These are phyloP conservation scores for Chaitophorus viminalis DNA, from an alignment of 2,888 invertebrate genomes.

Conservation along the genomic window DNA sequence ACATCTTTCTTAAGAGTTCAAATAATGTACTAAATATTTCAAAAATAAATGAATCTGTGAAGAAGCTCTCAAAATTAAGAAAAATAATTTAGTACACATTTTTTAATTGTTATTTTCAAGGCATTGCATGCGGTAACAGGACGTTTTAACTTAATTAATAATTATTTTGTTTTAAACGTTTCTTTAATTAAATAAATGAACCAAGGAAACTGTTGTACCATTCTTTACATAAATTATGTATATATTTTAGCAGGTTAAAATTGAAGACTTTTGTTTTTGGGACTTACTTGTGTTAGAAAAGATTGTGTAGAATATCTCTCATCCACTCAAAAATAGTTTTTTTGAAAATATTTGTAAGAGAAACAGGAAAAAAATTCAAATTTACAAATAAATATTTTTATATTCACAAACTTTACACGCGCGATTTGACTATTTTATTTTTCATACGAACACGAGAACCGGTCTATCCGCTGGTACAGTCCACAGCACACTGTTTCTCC, in stretches of 20 bases:
- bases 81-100: no score
- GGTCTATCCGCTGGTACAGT: conserved; percentile 61
- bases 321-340: not conserved
- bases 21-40: no score
- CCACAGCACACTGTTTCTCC: conserved; percentile 57
- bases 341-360: not conserved
- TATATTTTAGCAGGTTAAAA: not conserved
- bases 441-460: conserved; percentile 37
- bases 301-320: not conserved
- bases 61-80: no score
- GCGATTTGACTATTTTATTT: conserved; percentile 49
- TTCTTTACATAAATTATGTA: not conserved
- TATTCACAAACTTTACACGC: conserved; percentile 14
- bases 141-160: no score
- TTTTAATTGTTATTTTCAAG: no score
- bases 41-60: no score
- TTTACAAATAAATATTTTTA: conserved; percentile 1
- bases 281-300: not conserved
- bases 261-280: not conserved
- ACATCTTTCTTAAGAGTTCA: no score
- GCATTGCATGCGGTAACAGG: no score
- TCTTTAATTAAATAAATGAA: no score
- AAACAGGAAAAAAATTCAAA: not conserved
- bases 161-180: no score
- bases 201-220: no score